A percentile compares a stretch with the other conserved stretches of the same genome.
These are phyloP conservation scores for Heliconius ismenius DNA, from an alignment of 2,888 invertebrate species.

Conservation along the genomic window DNA sequence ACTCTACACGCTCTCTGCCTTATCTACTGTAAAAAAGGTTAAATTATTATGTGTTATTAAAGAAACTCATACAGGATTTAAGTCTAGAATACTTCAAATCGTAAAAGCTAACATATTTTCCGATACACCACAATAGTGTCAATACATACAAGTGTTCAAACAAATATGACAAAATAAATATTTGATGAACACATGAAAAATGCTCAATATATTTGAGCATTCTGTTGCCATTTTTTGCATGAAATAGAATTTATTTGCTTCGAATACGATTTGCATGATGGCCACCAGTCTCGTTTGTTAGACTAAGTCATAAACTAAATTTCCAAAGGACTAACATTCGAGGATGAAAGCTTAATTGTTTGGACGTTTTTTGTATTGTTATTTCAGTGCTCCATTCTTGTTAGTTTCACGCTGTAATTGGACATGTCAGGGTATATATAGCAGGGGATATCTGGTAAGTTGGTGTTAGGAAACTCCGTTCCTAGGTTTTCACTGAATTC, in stretches of 20 bases:
- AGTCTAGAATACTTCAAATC: neutral
- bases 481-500: too few relatives aligned
- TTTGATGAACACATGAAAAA: neutral
- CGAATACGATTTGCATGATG: neutral
- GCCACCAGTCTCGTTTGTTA: neutral
- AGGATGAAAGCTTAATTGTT: neutral
- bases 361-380: neutral
- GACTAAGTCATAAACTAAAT: neutral
- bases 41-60: too few relatives aligned
- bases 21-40: too few relatives aligned
- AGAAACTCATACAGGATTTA: neutral
- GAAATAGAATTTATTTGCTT: constrained; percentile 12
- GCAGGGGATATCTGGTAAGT: neutral
- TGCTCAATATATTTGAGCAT: neutral
- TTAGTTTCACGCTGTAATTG: too few relatives aligned
- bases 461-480: too few relatives aligned
- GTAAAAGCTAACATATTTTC: neutral
- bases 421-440: neutral
- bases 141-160: neutral
- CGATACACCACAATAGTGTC: neutral
- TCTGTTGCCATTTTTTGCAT: neutral
- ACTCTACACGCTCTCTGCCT: too few relatives aligned
- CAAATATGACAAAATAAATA: neutral
- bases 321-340: neutral
- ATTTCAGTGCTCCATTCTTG: neutral